phyloP scores from a whole-genome alignment of 92 coral and sea anemone species.

The Paragorgia papillata region DNA sequence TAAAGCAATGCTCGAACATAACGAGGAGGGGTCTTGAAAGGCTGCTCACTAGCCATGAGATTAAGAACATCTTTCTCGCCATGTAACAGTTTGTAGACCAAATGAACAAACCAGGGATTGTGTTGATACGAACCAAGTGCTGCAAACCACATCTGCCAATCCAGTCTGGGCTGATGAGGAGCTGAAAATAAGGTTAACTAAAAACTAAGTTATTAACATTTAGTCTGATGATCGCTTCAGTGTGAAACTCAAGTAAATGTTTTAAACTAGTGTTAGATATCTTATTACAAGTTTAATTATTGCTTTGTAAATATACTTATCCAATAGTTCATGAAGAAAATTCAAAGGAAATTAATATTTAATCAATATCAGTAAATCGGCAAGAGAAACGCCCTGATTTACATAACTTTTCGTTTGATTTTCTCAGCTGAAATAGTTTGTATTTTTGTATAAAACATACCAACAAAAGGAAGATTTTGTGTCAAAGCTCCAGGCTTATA shows the following conservation, averaged over 20 bases:
- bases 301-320: neutral
- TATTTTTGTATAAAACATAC: too few species aligned
- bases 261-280: too few species aligned
- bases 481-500: conserved; percentile 82
- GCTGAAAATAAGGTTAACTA: conserved; percentile 53
- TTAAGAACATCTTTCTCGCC: conserved; percentile 87
- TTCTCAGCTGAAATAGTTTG: too few species aligned
- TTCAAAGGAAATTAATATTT: too few species aligned
- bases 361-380: too few species aligned
- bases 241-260: too few species aligned
- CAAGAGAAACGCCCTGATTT: too few species aligned
- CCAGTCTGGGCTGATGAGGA: conserved; percentile 97
- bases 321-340: too few species aligned
- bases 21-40: conserved; percentile 71
- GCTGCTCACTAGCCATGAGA: conserved; percentile 77
- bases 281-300: too few species aligned
- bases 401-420: too few species aligned
- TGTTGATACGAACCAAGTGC: conserved; percentile 88
- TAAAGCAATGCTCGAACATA: conserved; percentile 82
- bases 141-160: conserved; percentile 99
- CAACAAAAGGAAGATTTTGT: conserved; percentile 69
- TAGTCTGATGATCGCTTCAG: neutral
- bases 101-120: conserved; percentile 95
- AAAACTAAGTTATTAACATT: neutral
- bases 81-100: conserved; percentile 75